phyloP scores from a whole-genome alignment of 92 coral and sea anemone genomes.

The Meandrina meandrites region DNA sequence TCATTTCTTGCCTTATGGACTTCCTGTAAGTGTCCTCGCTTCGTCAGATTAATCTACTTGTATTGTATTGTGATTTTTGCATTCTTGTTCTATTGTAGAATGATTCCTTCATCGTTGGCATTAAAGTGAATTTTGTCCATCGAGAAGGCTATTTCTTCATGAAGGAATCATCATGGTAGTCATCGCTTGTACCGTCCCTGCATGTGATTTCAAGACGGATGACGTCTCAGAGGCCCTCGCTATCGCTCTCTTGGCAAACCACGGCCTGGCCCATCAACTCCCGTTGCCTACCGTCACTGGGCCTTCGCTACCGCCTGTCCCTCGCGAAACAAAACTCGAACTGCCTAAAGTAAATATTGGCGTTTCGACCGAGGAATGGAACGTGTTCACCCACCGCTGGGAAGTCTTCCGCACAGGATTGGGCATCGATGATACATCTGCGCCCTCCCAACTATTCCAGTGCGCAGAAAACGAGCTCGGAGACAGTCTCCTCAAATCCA shows the following conservation, averaged over 20 bases:
- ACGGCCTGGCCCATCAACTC: slow-evolving; percentile 59
- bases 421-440: slow-evolving; percentile 52
- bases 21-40: slow-evolving; percentile 11
- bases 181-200: slow-evolving; percentile 64
- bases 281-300: slow-evolving; percentile 39
- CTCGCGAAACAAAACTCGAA: slow-evolving; percentile 62
- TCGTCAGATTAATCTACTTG: background rate
- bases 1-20: slow-evolving; percentile 21
- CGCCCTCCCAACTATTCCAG: slow-evolving; percentile 57
- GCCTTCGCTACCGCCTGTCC: slow-evolving; percentile 19
- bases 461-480: slow-evolving; percentile 65
- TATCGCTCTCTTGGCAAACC: slow-evolving; percentile 69
- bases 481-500: slow-evolving; percentile 57
- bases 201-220: slow-evolving; percentile 57
- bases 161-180: slow-evolving; percentile 63
- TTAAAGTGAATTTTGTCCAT: background rate
- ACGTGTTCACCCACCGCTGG: slow-evolving; percentile 65
- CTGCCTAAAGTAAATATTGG: slow-evolving; percentile 67
- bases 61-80: background rate
- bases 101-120: background rate
- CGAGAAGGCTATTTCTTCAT: slow-evolving; percentile 47
- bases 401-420: slow-evolving; percentile 60
- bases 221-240: slow-evolving; percentile 73
- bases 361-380: slow-evolving; percentile 65
- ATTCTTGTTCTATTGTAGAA: background rate